Base-by-base conservation (phyloP, 2,113 vertebrate species). In the Brachionichthys hirsutus region DNA sequence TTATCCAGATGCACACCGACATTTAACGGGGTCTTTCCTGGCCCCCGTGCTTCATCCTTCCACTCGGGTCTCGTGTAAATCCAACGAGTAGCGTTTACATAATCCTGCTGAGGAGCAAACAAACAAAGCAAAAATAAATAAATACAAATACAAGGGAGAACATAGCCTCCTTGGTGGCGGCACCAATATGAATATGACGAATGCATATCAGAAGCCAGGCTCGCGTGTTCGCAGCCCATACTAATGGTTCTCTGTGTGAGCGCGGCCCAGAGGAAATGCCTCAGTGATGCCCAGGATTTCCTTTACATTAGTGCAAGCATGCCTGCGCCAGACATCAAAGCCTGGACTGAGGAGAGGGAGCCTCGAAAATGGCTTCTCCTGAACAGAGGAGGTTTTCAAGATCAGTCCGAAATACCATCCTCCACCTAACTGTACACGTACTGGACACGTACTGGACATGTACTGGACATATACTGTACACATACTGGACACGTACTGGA, bases 281-380 rank as follows among this genome's bases (percentile, higher is more conserved):
- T 82, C 58, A 15, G 66, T 54, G 74, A 85, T 86, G 80, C 83
- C 74, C 89, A 89, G 90, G 90, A 91, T 89, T 89, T 91, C 88
- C 87, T 55, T 73, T 76, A 81, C 86, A 88, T 88, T 90, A 84
- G 70, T 52, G 58, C 45, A 42, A 71, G 58, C 71, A 71, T 17
- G 67, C 67, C 59, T 22, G 52, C 20, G 45, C 64, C 73, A 83
- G 69, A 85, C 88, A 77, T 85, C 84, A 88, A 83, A 89, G 80
- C 48, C 65, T 74, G 78, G 18, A n/a, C 42, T 66, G 77, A 77
- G 77, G 71, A 70, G 55, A 36, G 30, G 58, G 54, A 50, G 62
- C 62, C 16, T 16, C 49, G 24, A 71, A 77, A 78, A 62, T 45
- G 43, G 19, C 64, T 48, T 49, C 44, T 82, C 60, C 78, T 70